Conservation (phyloP, 2,888 invertebrate genomes). For the Neuroscelio doddi region DNA sequence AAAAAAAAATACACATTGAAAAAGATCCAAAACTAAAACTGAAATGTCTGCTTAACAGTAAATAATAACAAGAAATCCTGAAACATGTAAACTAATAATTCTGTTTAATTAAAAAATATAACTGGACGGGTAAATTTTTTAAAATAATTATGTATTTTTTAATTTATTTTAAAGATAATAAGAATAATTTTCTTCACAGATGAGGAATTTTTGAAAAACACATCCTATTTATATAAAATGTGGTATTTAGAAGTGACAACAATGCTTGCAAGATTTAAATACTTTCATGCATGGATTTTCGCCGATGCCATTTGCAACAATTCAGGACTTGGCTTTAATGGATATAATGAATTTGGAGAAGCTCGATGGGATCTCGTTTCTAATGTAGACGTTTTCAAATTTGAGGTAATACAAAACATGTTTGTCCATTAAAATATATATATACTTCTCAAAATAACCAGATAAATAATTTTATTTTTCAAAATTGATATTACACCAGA, state of each 20-base stretch:
- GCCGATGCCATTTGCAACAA: constrained; percentile 97
- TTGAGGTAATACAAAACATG: constrained; percentile 82
- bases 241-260: constrained; percentile 85
- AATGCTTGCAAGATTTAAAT: constrained; percentile 89
- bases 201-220: constrained; percentile 77
- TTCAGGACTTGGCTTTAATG: constrained; percentile 91
- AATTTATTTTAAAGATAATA: no score
- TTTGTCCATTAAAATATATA: no score
- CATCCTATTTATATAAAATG: constrained; percentile 78
- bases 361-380: constrained; percentile 94
- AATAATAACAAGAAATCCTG: no score
- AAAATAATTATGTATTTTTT: constrained; percentile 3
- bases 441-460: no score
- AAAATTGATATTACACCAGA: no score
- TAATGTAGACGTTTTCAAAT: constrained; percentile 90
- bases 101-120: no score
- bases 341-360: constrained; percentile 83
- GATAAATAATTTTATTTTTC: no score
- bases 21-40: no score
- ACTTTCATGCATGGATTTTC: constrained; percentile 97
- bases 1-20: no score
- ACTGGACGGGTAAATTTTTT: no score
- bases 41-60: no score
- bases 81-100: no score
- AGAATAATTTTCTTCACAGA: constrained; percentile 70